phyloP scores from a whole-genome alignment of 2,797 vertebrate genomes.

The Ispidina lecontei region DNA sequence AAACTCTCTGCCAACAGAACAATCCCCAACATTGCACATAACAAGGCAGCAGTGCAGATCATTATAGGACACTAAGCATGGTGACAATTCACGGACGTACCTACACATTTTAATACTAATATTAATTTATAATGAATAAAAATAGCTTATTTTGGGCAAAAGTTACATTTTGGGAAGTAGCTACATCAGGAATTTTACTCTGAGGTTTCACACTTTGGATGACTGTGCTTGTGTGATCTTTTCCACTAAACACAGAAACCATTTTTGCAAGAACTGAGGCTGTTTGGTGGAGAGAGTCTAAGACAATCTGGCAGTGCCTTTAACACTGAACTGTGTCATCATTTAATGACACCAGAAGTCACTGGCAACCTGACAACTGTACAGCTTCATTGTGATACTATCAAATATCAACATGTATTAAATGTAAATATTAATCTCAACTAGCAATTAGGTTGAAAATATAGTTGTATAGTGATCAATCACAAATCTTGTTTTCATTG shows the following conservation, averaged over 20 bases:
- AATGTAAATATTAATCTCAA: neutral
- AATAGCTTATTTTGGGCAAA: neutral
- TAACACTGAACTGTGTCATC: neutral
- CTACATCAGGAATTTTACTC: neutral
- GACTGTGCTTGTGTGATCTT: neutral
- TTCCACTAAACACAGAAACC: neutral
- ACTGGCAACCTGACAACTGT: neutral
- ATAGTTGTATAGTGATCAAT: neutral
- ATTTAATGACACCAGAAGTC: neutral
- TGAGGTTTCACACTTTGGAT: neutral
- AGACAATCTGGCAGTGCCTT: neutral
- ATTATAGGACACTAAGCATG: neutral
- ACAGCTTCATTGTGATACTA: neutral
- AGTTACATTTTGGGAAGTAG: neutral
- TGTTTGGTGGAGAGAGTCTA: neutral
- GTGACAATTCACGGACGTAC: neutral
- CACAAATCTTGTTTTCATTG: neutral
- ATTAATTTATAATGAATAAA: neutral
- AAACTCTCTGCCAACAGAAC: neutral
- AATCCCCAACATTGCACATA: neutral
- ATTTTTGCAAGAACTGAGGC: neutral
- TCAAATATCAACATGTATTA: neutral
- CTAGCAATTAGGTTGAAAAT: neutral
- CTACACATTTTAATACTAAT: neutral
- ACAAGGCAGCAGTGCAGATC: neutral